phyloP scores from a whole-genome alignment of 2,797 vertebrate genomes.

The Poeciliopsis gracilis region DNA sequence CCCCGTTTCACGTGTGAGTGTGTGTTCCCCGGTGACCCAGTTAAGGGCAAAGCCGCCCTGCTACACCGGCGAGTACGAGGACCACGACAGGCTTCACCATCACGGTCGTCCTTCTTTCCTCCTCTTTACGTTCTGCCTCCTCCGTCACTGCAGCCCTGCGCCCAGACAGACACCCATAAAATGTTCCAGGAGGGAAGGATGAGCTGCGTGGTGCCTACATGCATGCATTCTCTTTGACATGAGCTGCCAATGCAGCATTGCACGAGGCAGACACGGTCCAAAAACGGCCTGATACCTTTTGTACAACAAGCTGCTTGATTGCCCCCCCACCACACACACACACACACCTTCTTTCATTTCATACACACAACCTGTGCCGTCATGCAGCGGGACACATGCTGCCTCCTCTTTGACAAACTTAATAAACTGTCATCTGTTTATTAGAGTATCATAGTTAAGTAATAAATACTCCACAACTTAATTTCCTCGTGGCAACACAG shows the following conservation, averaged over 20 bases:
- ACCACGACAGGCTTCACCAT: constrained; percentile 42
- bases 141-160: constrained; percentile 69
- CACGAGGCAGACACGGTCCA: constrained; percentile 51
- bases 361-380: constrained; percentile 45
- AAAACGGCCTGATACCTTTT: constrained; percentile 36
- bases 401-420: constrained; percentile 24
- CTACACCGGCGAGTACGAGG: constrained; percentile 39
- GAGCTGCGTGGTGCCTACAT: constrained; percentile 66
- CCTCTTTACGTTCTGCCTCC: constrained; percentile 35
- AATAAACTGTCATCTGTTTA: constrained; percentile 45
- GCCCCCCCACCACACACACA: background rate
- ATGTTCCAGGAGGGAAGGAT: constrained; percentile 68
- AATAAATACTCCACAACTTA: constrained; percentile 37
- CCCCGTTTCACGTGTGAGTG: constrained; percentile 68
- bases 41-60: constrained; percentile 72
- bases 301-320: constrained; percentile 27
- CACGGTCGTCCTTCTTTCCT: constrained; percentile 19
- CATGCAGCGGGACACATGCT: constrained; percentile 49
- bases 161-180: constrained; percentile 75
- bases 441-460: constrained; percentile 23
- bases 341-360: background rate
- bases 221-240: constrained; percentile 48
- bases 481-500: constrained; percentile 38
- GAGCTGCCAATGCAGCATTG: constrained; percentile 43
- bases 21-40: constrained; percentile 77